Percentiles rank a stretch among this genome's conserved stretches.
phyloP scores from a whole-genome alignment of 2,797 vertebrate species.

The Pterois miles region DNA sequence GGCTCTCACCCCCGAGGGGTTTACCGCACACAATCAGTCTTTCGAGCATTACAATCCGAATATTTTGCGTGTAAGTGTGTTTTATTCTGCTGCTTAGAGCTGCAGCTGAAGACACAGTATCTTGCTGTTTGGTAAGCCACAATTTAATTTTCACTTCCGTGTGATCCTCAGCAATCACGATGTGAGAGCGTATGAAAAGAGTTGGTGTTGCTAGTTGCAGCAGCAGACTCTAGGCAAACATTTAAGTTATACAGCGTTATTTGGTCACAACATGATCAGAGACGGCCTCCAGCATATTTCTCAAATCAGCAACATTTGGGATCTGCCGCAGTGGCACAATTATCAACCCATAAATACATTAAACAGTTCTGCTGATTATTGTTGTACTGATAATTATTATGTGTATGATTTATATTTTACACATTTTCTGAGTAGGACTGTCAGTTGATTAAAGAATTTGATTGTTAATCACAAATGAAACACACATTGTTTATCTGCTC shows the following conservation, averaged over 20 bases:
- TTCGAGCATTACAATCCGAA: conserved; percentile 18
- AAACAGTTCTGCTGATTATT: not conserved
- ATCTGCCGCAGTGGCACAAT: not conserved
- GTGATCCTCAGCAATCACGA: conserved; percentile 49
- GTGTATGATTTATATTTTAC: not conserved
- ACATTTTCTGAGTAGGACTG: no score
- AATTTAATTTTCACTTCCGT: conserved; percentile 79
- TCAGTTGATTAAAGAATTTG: no score
- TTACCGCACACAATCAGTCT: conserved; percentile 22
- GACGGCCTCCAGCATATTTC: not conserved
- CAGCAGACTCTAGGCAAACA: conserved; percentile 1
- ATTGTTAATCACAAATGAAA: no score
- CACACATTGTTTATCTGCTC: no score
- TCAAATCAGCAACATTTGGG: not conserved
- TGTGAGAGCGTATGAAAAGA: conserved; percentile 42
- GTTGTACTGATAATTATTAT: not conserved
- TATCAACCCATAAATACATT: not conserved
- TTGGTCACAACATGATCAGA: conserved; percentile 9
- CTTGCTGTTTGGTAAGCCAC: conserved; percentile 71
- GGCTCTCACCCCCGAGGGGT: conserved; percentile 43
- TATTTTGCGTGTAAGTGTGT: conserved; percentile 36
- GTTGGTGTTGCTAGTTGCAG: conserved; percentile 20
- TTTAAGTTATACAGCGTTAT: not conserved
- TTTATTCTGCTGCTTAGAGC: conserved; percentile 30
- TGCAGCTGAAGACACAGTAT: conserved; percentile 36